Evolutionary conservation across 2,888 invertebrate genomes (phyloP).

Genomic region (Epinotia ramella): DNA sequence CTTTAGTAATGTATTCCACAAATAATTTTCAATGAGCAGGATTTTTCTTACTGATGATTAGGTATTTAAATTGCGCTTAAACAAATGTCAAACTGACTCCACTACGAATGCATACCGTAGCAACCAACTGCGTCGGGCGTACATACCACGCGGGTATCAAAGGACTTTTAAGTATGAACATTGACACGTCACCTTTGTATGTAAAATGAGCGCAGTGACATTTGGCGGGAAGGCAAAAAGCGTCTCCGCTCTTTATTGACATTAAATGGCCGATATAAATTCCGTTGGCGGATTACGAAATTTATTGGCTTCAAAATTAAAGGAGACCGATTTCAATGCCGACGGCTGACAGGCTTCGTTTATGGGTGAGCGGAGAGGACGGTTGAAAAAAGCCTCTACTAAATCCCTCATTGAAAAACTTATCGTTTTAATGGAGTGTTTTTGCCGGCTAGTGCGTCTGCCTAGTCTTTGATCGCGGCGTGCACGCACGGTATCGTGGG

Average conservation of each 20-base stretch:
- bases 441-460: slow-evolving; percentile 56
- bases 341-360: slow-evolving; percentile 75
- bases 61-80: slow-evolving; percentile 42
- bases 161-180: slow-evolving; percentile 57
- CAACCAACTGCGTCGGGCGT: slow-evolving; percentile 16
- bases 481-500: slow-evolving; percentile 26
- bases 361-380: slow-evolving; percentile 69
- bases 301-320: slow-evolving; percentile 84
- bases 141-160: slow-evolving; percentile 38
- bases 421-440: slow-evolving; percentile 65
- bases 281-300: slow-evolving; percentile 83
- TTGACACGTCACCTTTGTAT: slow-evolving; percentile 79
- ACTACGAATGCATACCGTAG: slow-evolving; percentile 28
- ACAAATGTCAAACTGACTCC: slow-evolving; percentile 37
- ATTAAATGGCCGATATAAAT: slow-evolving; percentile 83
- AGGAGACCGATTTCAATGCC: slow-evolving; percentile 83
- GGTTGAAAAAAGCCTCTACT: slow-evolving; percentile 62
- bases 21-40: slow-evolving; percentile 5
- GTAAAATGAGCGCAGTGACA: slow-evolving; percentile 73
- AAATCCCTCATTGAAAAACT: slow-evolving; percentile 68
- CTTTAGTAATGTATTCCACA: not conserved
- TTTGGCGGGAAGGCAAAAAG: slow-evolving; percentile 69
- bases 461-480: slow-evolving; percentile 46
- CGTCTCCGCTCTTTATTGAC: slow-evolving; percentile 73
- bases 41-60: slow-evolving; percentile 29